Evolutionary conservation across 2,888 invertebrate genomes (phyloP).

Genomic region (Nomada ferruginata): DNA sequence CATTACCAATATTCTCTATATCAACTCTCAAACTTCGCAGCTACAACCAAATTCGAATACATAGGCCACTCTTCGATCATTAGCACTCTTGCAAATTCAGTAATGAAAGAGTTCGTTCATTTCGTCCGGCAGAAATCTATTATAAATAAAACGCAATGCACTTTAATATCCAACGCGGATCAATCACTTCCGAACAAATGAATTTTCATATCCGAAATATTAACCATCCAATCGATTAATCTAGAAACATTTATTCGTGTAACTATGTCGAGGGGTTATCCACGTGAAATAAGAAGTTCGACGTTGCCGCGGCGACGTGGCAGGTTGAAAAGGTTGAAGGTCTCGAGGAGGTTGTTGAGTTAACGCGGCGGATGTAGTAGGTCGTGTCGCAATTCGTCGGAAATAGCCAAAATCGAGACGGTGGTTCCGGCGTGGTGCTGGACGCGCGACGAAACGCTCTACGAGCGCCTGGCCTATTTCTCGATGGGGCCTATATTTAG

Average conservation of each 20-base stretch:
- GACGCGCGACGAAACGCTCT: conserved; percentile 58
- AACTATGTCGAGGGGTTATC: background rate
- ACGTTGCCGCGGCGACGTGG: background rate
- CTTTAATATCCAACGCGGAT: no score
- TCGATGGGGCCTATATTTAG: conserved; percentile 79
- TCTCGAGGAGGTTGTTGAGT: conserved; percentile 4
- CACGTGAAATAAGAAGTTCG: background rate
- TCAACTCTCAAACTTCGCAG: no score
- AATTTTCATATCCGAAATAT: background rate
- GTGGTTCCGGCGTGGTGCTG: conserved; percentile 69
- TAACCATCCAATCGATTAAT: background rate
- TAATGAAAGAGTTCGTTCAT: no score
- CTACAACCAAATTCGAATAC: no score
- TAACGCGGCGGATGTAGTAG: conserved; percentile 26
- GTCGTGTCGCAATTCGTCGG: conserved; percentile 75
- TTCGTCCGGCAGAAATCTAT: no score
- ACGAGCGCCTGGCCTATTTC: conserved; percentile 80
- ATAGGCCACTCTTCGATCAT: no score
- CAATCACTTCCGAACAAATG: no score
- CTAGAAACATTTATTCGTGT: background rate
- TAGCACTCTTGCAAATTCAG: no score
- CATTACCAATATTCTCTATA: no score
- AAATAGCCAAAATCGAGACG: conserved; percentile 81
- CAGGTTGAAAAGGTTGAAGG: conserved; percentile 36
- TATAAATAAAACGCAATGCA: no score